These are phyloP conservation scores for Tachypleus tridentatus DNA, from an alignment of 1,140 invertebrate species.

Conservation along the genomic window DNA sequence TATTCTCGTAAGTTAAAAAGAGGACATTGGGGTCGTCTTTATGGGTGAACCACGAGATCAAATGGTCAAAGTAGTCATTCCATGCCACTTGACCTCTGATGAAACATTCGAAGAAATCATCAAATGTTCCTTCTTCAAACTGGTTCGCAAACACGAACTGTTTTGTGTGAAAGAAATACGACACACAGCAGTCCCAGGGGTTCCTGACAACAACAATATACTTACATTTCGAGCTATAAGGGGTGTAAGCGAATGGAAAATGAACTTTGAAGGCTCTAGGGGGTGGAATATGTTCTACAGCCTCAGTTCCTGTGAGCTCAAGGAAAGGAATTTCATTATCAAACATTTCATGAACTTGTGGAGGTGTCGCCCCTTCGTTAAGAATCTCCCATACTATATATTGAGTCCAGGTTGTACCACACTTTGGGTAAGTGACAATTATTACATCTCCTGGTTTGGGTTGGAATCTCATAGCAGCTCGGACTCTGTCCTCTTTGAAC, in stretches of 20 bases:
- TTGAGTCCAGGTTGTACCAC: conserved; percentile 13
- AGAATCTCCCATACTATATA: conserved; percentile 13
- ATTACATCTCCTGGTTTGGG: conserved; percentile 20
- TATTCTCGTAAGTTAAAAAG: conserved; percentile 25
- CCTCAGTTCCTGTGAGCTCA: conserved; percentile 3
- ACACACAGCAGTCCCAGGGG: conserved; percentile 10
- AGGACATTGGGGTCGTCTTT: conserved; percentile 28
- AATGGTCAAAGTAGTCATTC: conserved; percentile 31
- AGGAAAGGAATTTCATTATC: conserved; percentile 4
- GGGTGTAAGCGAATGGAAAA: conserved; percentile 8
- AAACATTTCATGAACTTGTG: conserved; percentile 1
- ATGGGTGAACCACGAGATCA: conserved; percentile 27
- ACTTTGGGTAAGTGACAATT: conserved; percentile 6
- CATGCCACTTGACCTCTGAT: conserved; percentile 28
- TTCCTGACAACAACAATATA: conserved; percentile 11
- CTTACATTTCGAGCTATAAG: conserved; percentile 5
- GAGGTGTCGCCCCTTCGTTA: not conserved
- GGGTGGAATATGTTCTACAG: not conserved
- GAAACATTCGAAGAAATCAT: conserved; percentile 31
- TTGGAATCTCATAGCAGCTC: conserved; percentile 11
- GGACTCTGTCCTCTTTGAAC: not conserved
- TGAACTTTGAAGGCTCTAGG: conserved; percentile 7
- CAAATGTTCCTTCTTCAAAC: conserved; percentile 27
- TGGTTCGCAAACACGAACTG: not conserved
- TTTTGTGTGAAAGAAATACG: conserved; percentile 11